phyloP scores from a whole-genome alignment of 1,140 invertebrate species.

The Magallana ariakensis region DNA sequence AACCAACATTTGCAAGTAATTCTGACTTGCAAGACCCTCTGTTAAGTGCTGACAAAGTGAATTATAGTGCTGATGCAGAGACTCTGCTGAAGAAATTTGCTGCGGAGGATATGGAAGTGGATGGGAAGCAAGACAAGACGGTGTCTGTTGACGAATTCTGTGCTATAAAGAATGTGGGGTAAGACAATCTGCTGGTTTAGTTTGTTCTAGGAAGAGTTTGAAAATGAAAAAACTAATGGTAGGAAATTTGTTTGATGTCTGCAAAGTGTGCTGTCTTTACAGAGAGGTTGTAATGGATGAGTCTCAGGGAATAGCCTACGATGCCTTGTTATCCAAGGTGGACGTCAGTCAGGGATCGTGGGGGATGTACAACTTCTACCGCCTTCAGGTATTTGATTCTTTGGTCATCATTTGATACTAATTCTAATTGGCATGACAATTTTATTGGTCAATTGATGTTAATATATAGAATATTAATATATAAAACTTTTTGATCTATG shows the following conservation, averaged over 20 bases:
- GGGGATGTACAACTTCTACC: slow-evolving; percentile 83
- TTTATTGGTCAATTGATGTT: too few relatives aligned
- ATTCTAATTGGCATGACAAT: too few relatives aligned
- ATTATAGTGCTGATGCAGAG: slow-evolving; percentile 71
- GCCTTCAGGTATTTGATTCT: slow-evolving; percentile 79
- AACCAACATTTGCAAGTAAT: slow-evolving; percentile 60
- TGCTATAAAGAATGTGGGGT: slow-evolving; percentile 65
- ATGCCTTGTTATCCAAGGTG: slow-evolving; percentile 81
- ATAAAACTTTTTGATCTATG: too few relatives aligned
- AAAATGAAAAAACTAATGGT: too few relatives aligned
- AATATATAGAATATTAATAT: too few relatives aligned
- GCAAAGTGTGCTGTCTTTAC: slow-evolving; percentile 35
- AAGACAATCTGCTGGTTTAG: slow-evolving; percentile 10
- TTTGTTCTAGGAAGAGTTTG: not conserved
- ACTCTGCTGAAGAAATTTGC: slow-evolving; percentile 65
- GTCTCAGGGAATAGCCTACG: slow-evolving; percentile 76
- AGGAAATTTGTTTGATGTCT: too few relatives aligned
- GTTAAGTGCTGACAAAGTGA: slow-evolving; percentile 43
- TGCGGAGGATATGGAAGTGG: slow-evolving; percentile 61
- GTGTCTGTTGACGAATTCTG: slow-evolving; percentile 60
- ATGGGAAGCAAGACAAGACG: slow-evolving; percentile 41
- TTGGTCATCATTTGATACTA: too few relatives aligned
- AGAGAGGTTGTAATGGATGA: slow-evolving; percentile 68
- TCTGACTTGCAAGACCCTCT: slow-evolving; percentile 50
- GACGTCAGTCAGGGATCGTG: slow-evolving; percentile 79